Percentiles rank a stretch among this genome's conserved stretches.
These are phyloP conservation scores for Leptobrachium leishanense DNA, from an alignment of 2,113 vertebrate genomes.

Conservation along the genomic window DNA sequence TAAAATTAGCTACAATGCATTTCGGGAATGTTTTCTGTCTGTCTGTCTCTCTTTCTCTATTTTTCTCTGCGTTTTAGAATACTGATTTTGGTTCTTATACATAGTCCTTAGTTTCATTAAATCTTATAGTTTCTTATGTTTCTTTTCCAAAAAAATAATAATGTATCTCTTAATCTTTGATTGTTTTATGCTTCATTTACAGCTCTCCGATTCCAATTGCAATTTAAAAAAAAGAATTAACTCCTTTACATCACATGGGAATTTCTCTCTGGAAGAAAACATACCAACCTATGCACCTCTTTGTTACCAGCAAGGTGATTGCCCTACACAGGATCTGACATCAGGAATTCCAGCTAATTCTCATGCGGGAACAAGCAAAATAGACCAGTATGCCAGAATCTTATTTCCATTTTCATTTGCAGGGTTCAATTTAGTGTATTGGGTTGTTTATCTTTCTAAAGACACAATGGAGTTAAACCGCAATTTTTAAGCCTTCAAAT, in stretches of 20 bases:
- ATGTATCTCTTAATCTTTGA: too few relatives aligned
- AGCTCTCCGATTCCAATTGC: conserved; percentile 82
- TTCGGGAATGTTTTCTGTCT: too few relatives aligned
- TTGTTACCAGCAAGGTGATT: conserved; percentile 14
- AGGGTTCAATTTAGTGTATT: conserved; percentile 98
- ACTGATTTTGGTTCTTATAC: too few relatives aligned
- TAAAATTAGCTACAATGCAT: too few relatives aligned
- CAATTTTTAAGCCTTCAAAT: not conserved
- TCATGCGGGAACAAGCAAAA: conserved; percentile 91
- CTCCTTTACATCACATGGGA: conserved; percentile 60
- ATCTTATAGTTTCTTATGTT: too few relatives aligned
- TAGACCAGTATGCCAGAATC: conserved; percentile 98
- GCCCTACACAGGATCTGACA: conserved; percentile 3
- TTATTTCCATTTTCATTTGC: conserved; percentile 96
- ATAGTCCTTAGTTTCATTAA: too few relatives aligned
- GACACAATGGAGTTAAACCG: conserved; percentile 80
- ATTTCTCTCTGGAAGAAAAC: conserved; percentile 36
- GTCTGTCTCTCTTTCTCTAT: too few relatives aligned
- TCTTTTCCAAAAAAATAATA: too few relatives aligned
- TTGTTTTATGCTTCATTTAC: conserved; percentile 51
- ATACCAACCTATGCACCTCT: not conserved
- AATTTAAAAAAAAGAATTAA: conserved; percentile 90
- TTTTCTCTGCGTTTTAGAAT: too few relatives aligned
- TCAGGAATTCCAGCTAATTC: conserved; percentile 53
- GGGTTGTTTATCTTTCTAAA: conserved; percentile 98